phyloP scores from a whole-genome alignment of 2,888 invertebrate species.

The Protula sp. region DNA sequence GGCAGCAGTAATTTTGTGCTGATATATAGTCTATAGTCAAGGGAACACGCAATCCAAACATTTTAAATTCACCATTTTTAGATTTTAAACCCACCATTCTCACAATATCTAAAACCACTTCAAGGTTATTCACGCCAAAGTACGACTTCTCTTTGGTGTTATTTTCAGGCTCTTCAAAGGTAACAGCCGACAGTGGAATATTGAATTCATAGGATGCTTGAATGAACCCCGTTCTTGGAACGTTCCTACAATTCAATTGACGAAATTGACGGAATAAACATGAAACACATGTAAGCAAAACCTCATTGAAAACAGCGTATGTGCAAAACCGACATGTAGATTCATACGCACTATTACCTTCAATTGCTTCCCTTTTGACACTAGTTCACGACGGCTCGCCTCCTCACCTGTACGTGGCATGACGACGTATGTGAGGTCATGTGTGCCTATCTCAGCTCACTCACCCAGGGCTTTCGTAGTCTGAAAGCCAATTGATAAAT shows the following conservation, averaged over 20 bases:
- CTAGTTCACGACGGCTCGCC: no score
- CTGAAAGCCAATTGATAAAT: slow-evolving; percentile 43
- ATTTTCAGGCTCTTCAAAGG: slow-evolving; percentile 24
- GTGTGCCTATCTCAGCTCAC: slow-evolving; percentile 55
- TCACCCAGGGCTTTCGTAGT: slow-evolving; percentile 57
- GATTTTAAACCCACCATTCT: no score
- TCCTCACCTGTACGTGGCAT: slow-evolving; percentile 28
- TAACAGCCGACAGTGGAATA: slow-evolving; percentile 29
- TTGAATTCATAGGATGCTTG: slow-evolving; percentile 54
- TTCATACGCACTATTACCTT: no score
- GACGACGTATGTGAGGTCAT: slow-evolving; percentile 53
- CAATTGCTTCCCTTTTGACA: no score
- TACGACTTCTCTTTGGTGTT: background rate
- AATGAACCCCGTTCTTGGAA: slow-evolving; percentile 53
- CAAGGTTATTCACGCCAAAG: slow-evolving; percentile 38
- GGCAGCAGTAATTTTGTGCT: no score
- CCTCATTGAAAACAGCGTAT: no score
- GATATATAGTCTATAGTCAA: no score
- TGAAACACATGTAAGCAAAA: no score
- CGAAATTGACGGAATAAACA: no score
- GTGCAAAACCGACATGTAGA: no score
- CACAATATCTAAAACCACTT: slow-evolving; percentile 51
- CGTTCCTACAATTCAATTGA: slow-evolving; percentile 21
- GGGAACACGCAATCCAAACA: no score
- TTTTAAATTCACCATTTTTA: no score